phyloP scores from a whole-genome alignment of 2,113 vertebrate genomes.

The Sinocyclocheilus maitianheensis region DNA sequence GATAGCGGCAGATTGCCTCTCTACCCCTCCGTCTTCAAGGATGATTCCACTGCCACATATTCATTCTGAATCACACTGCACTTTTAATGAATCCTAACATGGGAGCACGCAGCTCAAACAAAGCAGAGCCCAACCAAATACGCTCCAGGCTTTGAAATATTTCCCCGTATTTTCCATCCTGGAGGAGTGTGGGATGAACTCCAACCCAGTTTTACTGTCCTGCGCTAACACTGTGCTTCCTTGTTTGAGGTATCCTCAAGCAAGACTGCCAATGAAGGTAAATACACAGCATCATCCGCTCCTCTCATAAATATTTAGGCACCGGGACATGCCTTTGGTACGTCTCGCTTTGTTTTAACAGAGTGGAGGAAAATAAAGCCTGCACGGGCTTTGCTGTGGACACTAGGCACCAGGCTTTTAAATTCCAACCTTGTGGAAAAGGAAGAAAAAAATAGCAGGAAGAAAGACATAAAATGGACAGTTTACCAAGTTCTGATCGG shows the following conservation, averaged over 20 bases:
- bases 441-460: neutral
- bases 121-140: constrained; percentile 62
- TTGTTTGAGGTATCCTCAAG: constrained; percentile 62
- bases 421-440: constrained; percentile 5
- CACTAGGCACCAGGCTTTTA: constrained; percentile 27
- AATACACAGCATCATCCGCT: constrained; percentile 61
- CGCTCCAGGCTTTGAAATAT: constrained; percentile 61
- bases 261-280: constrained; percentile 62
- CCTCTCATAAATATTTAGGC: constrained; percentile 68
- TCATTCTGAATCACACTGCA: constrained; percentile 65
- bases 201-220: constrained; percentile 43
- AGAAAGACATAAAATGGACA: constrained; percentile 26
- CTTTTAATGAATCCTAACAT: constrained; percentile 71
- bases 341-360: constrained; percentile 47
- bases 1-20: constrained; percentile 23
- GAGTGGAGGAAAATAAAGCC: constrained; percentile 44
- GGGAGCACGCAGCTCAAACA: constrained; percentile 63
- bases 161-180: constrained; percentile 53
- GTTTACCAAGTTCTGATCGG: constrained; percentile 27
- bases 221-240: constrained; percentile 57
- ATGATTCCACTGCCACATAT: constrained; percentile 44
- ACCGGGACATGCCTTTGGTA: constrained; percentile 54
- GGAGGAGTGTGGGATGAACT: constrained; percentile 11
- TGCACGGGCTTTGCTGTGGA: constrained; percentile 1
- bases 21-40: constrained; percentile 37